phyloP scores from a whole-genome alignment of 37 sponge, comb jelly and placozoan genomes.

The Bolinopsis microptera region DNA sequence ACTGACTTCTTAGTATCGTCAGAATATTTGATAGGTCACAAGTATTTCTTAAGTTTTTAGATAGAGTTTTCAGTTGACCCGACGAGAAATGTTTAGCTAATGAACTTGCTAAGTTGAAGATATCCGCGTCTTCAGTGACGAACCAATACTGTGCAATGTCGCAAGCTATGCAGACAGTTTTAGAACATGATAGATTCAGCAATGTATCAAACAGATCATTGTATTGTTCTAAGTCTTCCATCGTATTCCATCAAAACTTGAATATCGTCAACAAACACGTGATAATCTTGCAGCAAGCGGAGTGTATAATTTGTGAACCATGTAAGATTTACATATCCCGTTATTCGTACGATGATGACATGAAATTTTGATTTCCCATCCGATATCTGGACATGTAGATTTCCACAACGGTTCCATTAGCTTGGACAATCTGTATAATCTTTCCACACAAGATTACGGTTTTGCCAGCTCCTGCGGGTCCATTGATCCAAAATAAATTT shows the following conservation, averaged over 20 bases:
- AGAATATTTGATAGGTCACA: not conserved
- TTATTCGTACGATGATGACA: not conserved
- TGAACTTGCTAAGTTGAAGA: not conserved
- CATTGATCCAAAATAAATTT: slow-evolving; percentile 6
- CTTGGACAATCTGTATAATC: not conserved
- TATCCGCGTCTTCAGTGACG: not conserved
- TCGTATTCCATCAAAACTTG: not conserved
- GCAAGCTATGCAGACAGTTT: not conserved
- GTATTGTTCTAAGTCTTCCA: not conserved
- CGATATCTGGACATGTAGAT: no score
- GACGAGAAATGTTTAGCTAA: not conserved
- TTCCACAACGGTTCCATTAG: not conserved
- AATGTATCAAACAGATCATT: not conserved
- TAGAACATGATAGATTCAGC: not conserved
- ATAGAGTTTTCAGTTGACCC: not conserved
- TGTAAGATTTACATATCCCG: not conserved
- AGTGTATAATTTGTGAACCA: not conserved
- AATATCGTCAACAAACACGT: not conserved
- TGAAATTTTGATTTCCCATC: no score
- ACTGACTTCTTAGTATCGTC: not conserved
- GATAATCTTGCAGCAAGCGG: not conserved
- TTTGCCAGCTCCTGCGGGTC: not conserved
- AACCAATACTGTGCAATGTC: not conserved
- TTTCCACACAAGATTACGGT: not conserved
- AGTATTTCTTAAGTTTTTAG: not conserved